Base-by-base conservation (phyloP, 1,140 invertebrate genomes). In the Drosophila parvula region DNA sequence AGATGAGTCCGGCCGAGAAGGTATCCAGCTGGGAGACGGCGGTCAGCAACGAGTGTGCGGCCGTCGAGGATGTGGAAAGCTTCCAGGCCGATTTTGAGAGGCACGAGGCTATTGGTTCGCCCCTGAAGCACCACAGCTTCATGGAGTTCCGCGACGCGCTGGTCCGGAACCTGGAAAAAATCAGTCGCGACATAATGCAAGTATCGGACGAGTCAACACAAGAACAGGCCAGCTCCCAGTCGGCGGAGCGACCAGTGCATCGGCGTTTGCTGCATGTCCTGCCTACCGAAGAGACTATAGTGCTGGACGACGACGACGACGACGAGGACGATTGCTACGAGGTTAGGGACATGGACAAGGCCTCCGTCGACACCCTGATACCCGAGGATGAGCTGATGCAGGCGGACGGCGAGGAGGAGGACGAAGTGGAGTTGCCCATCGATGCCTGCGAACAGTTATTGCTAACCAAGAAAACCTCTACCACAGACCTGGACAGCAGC, bases 61-160 rank as follows among this genome's bases (percentile, higher is more conserved):
- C 63, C 27, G 84, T 91, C 12, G 90, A 91, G 36, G 90, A 91
- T 65, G 90, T 91, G 5, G 80, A 79, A 12, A 78, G 58, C n/a
- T 91, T 91, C 28, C 88, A 89, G 36, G 64, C 78, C 0, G 55
- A 56, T 9, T 91, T 91, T 16, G 65, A 79, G 8, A 45, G 67
- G 44, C 67, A 78, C 2, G 78, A 90, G 32, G 67, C 78, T 2
- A 34, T 30, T 3, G 58, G 9, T 5, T 45, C 44, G 0, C 28
- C 57, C 0, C 14, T 61, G 0, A 73, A 68, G 2, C 48, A 73
- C 7, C 73, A 67, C 18, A 78, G 77, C 22, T 91, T 88, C 28
- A 3, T 10, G 0, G 65, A 79, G 10, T 91, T 91, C 16, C 75
- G 73, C 10, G 76, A 90, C 16, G 40, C 45, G 32, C 38, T 91